These are phyloP conservation scores for Campoletis sonorensis DNA, from an alignment of 1,140 invertebrate genomes.

Conservation along the genomic window DNA sequence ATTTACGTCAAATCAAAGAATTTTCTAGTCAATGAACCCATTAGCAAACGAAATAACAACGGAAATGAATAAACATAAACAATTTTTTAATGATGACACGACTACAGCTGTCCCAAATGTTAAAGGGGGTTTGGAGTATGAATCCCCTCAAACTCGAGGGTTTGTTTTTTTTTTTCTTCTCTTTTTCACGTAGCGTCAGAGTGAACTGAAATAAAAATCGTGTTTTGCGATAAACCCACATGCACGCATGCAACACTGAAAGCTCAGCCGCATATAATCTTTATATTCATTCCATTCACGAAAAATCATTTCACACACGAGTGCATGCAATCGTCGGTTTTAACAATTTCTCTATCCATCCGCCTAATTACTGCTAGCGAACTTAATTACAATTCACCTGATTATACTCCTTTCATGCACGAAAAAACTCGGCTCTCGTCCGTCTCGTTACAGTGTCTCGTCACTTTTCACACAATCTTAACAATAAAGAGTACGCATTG, in stretches of 20 bases:
- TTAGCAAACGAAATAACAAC: too few species aligned
- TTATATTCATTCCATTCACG: neutral
- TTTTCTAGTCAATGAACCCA: too few species aligned
- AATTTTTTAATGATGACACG: neutral
- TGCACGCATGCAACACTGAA: neutral
- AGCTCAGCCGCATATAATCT: neutral
- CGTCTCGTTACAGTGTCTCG: neutral
- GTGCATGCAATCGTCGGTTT: neutral
- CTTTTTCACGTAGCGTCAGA: neutral
- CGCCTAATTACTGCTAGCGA: constrained; percentile 2
- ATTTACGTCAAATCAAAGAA: too few species aligned
- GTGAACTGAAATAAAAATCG: constrained; percentile 1
- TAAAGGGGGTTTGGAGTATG: neutral
- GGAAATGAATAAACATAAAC: too few species aligned
- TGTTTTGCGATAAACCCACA: neutral
- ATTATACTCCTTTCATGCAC: too few species aligned
- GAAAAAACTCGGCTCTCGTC: too few species aligned
- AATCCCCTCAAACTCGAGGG: neutral
- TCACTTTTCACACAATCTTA: neutral
- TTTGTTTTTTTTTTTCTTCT: too few species aligned
- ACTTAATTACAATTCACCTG: constrained; percentile 1
- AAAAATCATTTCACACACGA: constrained; percentile 12
- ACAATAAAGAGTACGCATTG: too few species aligned
- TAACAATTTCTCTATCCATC: constrained; percentile 16
- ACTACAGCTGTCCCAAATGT: too few species aligned